These are phyloP conservation scores for Eulimnadia texana DNA, from an alignment of 1,140 invertebrate genomes.

Conservation along the genomic window DNA sequence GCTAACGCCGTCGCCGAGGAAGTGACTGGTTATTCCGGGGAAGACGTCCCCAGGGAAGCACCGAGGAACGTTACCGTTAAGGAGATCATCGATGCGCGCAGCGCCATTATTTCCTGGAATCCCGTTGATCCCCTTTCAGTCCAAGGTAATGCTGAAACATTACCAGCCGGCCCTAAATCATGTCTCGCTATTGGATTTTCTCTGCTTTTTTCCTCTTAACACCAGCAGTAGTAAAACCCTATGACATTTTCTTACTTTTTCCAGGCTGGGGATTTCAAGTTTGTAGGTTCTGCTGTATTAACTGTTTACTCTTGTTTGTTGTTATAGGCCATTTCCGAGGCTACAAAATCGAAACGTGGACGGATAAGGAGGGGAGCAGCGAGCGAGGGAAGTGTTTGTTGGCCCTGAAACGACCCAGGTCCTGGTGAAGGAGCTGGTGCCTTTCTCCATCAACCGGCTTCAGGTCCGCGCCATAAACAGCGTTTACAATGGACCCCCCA, in stretches of 20 bases:
- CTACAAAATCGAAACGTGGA: constrained; percentile 93
- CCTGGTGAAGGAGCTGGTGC: constrained; percentile 79
- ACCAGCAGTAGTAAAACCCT: too few relatives aligned
- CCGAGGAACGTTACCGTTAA: constrained; percentile 70
- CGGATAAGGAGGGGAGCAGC: constrained; percentile 54
- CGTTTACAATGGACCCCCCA: constrained; percentile 71
- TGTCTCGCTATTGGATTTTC: too few relatives aligned
- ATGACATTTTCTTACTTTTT: too few relatives aligned
- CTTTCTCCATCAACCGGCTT: constrained; percentile 77
- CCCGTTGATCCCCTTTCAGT: constrained; percentile 28
- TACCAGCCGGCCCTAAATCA: too few relatives aligned
- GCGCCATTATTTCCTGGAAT: constrained; percentile 70
- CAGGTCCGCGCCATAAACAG: constrained; percentile 82
- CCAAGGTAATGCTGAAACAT: constrained; percentile 54
- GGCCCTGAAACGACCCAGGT: constrained; percentile 51
- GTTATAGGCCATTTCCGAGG: constrained; percentile 72
- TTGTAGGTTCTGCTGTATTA: too few relatives aligned
- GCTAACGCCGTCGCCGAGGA: constrained; percentile 65
- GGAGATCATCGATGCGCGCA: constrained; percentile 53
- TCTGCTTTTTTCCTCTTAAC: too few relatives aligned
- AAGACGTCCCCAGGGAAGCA: constrained; percentile 68
- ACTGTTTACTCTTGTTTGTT: too few relatives aligned
- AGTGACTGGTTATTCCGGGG: constrained; percentile 83
- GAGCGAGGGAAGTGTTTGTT: constrained; percentile 61
- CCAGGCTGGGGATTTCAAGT: too few relatives aligned